Conservation (phyloP, 2,797 vertebrate species). For the Darevskia nairensis region DNA sequence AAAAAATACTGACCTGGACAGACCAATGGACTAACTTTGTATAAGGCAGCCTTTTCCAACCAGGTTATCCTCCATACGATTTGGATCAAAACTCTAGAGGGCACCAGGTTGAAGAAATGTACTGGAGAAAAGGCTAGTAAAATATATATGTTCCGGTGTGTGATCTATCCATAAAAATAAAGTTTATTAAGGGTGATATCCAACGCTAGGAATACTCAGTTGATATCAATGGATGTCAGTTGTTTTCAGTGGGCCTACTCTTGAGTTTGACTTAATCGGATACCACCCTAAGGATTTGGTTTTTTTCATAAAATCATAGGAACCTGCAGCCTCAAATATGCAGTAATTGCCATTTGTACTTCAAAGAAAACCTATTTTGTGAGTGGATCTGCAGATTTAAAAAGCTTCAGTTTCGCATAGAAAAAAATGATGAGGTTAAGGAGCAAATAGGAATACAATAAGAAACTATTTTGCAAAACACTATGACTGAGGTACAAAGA, state of each 20-base stretch:
- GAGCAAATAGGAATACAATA: neutral
- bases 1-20: neutral
- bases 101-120: too few relatives aligned
- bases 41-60: too few relatives aligned
- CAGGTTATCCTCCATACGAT: too few relatives aligned
- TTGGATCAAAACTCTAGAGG: too few relatives aligned
- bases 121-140: too few relatives aligned
- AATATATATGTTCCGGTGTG: too few relatives aligned
- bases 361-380: constrained; percentile 38
- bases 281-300: neutral
- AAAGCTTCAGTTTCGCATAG: neutral
- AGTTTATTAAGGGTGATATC: constrained; percentile 14
- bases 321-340: neutral
- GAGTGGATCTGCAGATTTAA: constrained; percentile 40
- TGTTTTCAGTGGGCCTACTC: too few relatives aligned
- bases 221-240: too few relatives aligned
- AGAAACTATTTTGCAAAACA: neutral
- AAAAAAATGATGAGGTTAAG: neutral
- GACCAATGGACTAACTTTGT: too few relatives aligned
- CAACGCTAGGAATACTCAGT: too few relatives aligned
- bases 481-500: neutral
- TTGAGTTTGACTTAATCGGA: too few relatives aligned
- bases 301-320: neutral
- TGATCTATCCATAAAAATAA: constrained; percentile 43
- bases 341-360: constrained; percentile 19